phyloP scores from a whole-genome alignment of 2,113 vertebrate species.

The Ctenodactylus gundi region DNA sequence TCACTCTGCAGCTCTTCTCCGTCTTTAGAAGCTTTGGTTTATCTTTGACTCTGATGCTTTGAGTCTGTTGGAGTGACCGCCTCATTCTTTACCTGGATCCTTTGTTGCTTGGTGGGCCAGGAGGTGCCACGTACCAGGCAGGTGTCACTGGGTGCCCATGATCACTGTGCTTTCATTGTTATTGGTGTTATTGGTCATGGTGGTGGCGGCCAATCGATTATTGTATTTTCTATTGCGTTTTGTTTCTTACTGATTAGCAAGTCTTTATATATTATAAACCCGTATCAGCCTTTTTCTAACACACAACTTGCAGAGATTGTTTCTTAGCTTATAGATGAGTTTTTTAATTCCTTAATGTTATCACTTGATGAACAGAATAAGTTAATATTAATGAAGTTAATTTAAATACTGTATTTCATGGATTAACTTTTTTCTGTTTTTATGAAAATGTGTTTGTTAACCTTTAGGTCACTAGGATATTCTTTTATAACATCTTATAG shows the following conservation, averaged over 20 bases:
- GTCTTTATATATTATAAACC: neutral
- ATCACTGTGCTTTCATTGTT: neutral
- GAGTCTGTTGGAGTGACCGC: neutral
- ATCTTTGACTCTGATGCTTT: neutral
- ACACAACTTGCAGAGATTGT: neutral
- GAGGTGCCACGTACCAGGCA: no score
- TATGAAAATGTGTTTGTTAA: neutral
- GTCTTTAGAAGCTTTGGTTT: accelerated
- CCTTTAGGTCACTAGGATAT: no score
- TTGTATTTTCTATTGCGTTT: neutral
- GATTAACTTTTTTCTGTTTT: neutral
- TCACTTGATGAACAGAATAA: neutral
- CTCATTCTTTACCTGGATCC: neutral
- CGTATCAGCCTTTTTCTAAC: neutral
- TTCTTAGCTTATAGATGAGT: neutral
- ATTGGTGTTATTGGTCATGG: neutral
- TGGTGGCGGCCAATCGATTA: neutral
- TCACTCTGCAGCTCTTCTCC: neutral
- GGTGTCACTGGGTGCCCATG: neutral
- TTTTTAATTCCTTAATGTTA: neutral
- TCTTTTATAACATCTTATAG: neutral
- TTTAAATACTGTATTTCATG: neutral
- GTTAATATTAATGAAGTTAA: neutral
- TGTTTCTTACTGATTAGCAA: neutral
- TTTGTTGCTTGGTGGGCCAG: neutral